phyloP scores from a whole-genome alignment of 2,797 vertebrate species.

The Eremophila alpestris region DNA sequence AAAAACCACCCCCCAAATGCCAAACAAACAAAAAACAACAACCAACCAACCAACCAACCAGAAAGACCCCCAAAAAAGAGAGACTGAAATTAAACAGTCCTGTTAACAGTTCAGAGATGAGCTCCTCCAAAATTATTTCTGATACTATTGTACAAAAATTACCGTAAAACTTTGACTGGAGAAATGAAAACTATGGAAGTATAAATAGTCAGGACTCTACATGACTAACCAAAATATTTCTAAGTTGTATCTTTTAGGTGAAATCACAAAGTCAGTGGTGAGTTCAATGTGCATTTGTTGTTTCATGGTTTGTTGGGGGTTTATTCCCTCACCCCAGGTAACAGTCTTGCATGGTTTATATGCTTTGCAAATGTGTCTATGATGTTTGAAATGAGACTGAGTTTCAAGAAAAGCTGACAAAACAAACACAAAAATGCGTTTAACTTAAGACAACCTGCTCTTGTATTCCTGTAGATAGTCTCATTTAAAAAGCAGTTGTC shows the following conservation, averaged over 20 bases:
- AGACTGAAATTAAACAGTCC: neutral
- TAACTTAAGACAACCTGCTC: neutral
- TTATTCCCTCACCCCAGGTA: neutral
- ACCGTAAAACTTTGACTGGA: neutral
- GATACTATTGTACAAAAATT: neutral
- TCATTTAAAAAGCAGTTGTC: neutral
- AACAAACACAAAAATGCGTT: neutral
- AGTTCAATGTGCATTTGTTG: neutral
- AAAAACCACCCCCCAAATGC: neutral
- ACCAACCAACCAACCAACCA: neutral
- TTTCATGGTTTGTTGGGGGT: neutral
- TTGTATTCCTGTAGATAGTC: neutral
- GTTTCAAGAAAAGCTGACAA: neutral
- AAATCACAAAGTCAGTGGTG: neutral
- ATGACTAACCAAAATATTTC: neutral
- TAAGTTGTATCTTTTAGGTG: neutral
- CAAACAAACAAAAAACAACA: neutral
- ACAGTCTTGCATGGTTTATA: neutral
- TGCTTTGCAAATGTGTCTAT: neutral
- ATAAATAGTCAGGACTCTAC: neutral
- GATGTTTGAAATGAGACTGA: neutral
- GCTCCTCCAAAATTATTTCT: neutral
- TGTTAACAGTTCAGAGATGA: neutral
- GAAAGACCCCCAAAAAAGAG: neutral
- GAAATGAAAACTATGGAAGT: neutral